A percentile compares a stretch with the other conserved stretches of the same genome.
These are phyloP conservation scores for Aulostomus chinensis DNA, from an alignment of 2,797 vertebrate species.

Conservation along the genomic window DNA sequence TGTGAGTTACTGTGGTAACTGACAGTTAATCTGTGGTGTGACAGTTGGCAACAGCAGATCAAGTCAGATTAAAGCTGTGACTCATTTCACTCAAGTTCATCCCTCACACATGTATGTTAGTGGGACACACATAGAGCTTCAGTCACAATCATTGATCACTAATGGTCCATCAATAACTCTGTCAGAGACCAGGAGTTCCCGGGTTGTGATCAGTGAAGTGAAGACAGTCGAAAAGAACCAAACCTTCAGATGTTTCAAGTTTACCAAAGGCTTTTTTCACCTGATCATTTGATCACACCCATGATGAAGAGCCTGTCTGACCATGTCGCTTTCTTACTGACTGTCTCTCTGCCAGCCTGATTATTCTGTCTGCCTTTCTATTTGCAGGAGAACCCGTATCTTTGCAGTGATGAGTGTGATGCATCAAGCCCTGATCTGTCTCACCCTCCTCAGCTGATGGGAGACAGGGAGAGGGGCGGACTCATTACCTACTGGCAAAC, in stretches of 20 bases:
- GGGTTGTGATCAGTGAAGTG: too few species aligned
- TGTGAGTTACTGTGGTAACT: too few species aligned
- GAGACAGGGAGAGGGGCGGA: slow-evolving; percentile 90
- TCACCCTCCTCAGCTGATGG: slow-evolving; percentile 95
- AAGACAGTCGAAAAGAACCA: too few species aligned
- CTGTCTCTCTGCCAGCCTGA: too few species aligned
- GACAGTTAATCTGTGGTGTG: slow-evolving; percentile 7
- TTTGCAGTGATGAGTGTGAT: slow-evolving; percentile 98
- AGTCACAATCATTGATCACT: not conserved
- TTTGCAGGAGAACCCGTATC: slow-evolving; percentile 93
- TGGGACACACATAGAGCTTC: slow-evolving; percentile 5
- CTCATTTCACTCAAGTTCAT: slow-evolving; percentile 47
- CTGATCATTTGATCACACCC: too few species aligned
- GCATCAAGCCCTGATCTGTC: slow-evolving; percentile 92
- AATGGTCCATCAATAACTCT: not conserved
- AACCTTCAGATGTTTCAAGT: too few species aligned
- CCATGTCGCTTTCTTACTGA: too few species aligned
- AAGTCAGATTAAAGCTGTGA: slow-evolving; percentile 34
- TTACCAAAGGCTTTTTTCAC: too few species aligned
- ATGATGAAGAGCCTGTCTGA: too few species aligned
- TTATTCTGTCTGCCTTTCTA: not conserved
- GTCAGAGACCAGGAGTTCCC: too few species aligned
- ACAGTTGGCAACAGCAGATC: slow-evolving; percentile 43
- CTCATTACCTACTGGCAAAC: slow-evolving; percentile 98
- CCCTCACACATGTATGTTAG: slow-evolving; percentile 14